Evolutionary conservation across 2,113 vertebrate genomes (phyloP).

Genomic region (Plotosus lineatus): DNA sequence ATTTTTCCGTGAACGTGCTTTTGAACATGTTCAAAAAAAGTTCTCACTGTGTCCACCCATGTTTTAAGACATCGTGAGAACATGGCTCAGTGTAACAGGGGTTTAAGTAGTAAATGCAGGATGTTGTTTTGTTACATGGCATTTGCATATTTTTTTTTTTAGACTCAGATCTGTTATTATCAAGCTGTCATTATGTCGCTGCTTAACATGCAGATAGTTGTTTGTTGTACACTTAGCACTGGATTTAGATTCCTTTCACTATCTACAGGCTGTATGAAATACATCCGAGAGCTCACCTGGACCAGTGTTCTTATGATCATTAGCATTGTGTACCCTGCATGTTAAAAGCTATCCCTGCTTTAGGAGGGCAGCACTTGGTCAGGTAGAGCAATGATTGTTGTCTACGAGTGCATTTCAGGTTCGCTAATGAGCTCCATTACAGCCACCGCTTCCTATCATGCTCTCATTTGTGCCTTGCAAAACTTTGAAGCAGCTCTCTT

Average conservation of each 20-base stretch:
- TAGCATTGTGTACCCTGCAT: background rate
- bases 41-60: too few relatives aligned
- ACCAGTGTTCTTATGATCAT: background rate
- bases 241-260: background rate
- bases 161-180: too few relatives aligned
- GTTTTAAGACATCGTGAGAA: too few relatives aligned
- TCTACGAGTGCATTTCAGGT: conserved; percentile 8
- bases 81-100: too few relatives aligned
- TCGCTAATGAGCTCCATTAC: conserved; percentile 36
- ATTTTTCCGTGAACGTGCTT: too few relatives aligned
- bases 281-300: background rate
- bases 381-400: conserved; percentile 28
- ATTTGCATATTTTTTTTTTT: too few relatives aligned
- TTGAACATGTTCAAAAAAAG: too few relatives aligned
- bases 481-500: conserved; percentile 53
- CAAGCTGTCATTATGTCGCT: too few relatives aligned
- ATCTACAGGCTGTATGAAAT: background rate
- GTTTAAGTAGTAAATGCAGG: too few relatives aligned
- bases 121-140: too few relatives aligned
- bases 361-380: background rate
- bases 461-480: conserved; percentile 44
- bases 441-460: conserved; percentile 35
- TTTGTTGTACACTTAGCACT: background rate
- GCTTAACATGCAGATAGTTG: too few relatives aligned
- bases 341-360: conserved; percentile 1